Evolutionary conservation across 2,797 vertebrate species (phyloP).

Genomic region (Cuculus canorus): DNA sequence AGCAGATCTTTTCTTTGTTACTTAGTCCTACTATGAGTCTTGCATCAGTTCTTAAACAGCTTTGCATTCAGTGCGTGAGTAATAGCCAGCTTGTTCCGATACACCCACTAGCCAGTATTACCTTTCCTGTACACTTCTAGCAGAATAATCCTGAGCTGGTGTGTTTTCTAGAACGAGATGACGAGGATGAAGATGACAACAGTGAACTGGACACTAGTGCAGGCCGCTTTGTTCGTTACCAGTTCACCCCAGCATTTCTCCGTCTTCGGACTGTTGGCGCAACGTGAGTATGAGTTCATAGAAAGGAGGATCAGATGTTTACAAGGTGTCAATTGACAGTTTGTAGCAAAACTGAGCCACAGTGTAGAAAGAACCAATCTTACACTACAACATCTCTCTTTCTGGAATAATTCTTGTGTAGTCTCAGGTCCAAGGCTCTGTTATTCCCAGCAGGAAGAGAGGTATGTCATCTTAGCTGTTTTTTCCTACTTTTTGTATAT

Average conservation of each 20-base stretch:
- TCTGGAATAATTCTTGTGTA: neutral
- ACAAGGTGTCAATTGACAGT: neutral
- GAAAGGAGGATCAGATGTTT: neutral
- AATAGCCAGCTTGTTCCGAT: neutral
- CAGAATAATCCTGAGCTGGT: neutral
- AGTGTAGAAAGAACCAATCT: neutral
- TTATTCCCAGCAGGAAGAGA: neutral
- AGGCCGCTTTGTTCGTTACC: constrained; percentile 96
- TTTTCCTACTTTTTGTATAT: neutral
- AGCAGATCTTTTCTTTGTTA: neutral
- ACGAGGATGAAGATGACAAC: constrained; percentile 83
- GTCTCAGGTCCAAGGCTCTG: neutral
- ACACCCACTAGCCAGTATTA: neutral
- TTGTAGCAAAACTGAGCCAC: neutral
- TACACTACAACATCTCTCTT: neutral
- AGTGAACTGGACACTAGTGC: constrained; percentile 86
- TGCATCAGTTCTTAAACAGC: neutral
- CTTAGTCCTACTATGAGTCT: neutral
- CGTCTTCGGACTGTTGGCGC: constrained; percentile 94
- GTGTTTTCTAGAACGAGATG: constrained; percentile 76
- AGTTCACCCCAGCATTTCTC: constrained; percentile 97
- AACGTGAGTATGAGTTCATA: constrained; percentile 82
- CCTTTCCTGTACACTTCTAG: fast-evolving
- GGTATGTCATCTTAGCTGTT: neutral
- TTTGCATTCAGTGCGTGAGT: neutral